Evolutionary conservation across 2,888 invertebrate genomes (phyloP), one percentile per base, ranked within the genome.

Genomic region (Drosophila lutescens): DNA sequence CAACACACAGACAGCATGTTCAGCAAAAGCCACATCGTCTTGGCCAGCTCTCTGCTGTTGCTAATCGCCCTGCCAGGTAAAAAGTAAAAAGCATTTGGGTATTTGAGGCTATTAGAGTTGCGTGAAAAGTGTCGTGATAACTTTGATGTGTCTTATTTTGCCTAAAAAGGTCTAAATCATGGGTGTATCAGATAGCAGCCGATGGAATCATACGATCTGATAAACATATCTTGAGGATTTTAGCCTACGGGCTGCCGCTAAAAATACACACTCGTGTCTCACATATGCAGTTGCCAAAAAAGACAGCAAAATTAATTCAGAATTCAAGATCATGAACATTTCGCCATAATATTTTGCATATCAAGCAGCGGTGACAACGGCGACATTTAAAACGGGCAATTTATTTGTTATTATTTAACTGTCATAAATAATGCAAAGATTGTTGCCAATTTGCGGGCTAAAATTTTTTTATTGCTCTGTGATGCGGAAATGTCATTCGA

Each of bases 41-140:
- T 83, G 68, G 62, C 62, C 76, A 72, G 72, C 62, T 46, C 61
- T 10, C 23, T 79, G 30, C 26, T 87, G 41, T 51, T 79, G 73
- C 74, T 83, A 61, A 26, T 82, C 61, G 59, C 66, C 50, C 57
- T 78, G 53, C 83, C 86, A 87, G 83, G 83, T 83, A 85, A 83
- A 20, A n/a, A n/a, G n/a, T n/a, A n/a, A n/a, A 69, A 44, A 51
- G 17, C 17, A 44, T 61, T 47, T 34, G 38, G 46, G 46, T 44
- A 43, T 61, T 59, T 46, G 51, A 26, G 26, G 30, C 51, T 41
- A 66, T 53, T 65, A 57, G 30, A 43, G 15, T 55, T 62, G 59
- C 47, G 36, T 55, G 44, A 56, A 57, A 68, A 67, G 77, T 85
- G 82, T 70, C 57, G 83, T 75, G 86, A 79, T 79, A 80, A 79